Conservation (phyloP, 2,113 vertebrate genomes). For the Cinclus cinclus region DNA sequence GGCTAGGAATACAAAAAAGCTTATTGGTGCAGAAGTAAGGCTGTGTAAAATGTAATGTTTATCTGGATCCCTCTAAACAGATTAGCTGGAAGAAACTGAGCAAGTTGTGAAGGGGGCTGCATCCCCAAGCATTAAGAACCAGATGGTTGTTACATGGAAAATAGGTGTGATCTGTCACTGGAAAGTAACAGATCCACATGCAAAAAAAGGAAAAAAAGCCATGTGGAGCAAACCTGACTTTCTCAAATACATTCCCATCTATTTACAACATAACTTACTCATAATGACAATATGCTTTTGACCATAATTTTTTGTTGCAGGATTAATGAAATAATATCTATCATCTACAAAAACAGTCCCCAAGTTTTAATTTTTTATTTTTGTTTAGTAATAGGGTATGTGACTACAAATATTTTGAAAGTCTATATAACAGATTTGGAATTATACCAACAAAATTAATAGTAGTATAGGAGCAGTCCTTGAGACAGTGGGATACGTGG, state of each 20-base stretch:
- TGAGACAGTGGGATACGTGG: constrained; percentile 1
- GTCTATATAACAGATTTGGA: not conserved
- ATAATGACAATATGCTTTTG: not conserved
- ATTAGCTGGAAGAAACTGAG: not conserved
- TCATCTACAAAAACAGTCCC: not conserved
- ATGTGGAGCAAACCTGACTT: not conserved
- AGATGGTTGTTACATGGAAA: not conserved
- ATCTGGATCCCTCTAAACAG: not conserved
- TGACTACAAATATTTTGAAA: not conserved
- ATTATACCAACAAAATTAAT: constrained; percentile 1
- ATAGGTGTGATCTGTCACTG: not conserved
- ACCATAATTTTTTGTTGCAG: not conserved
- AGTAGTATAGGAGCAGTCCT: not conserved
- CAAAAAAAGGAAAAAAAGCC: not conserved
- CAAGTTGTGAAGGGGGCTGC: not conserved
- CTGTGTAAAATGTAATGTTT: not conserved
- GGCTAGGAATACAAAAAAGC: not conserved
- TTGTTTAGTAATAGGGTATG: not conserved
- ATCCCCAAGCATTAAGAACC: not conserved
- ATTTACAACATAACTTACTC: not conserved
- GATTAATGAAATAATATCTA: not conserved
- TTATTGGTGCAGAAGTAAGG: not conserved
- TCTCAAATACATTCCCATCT: not conserved
- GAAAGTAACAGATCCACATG: not conserved
- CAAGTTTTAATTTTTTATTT: not conserved